Evolutionary conservation across 2,888 invertebrate species (phyloP), one percentile per base, ranked within the genome.

Genomic region (Petrophora chlorosata): DNA sequence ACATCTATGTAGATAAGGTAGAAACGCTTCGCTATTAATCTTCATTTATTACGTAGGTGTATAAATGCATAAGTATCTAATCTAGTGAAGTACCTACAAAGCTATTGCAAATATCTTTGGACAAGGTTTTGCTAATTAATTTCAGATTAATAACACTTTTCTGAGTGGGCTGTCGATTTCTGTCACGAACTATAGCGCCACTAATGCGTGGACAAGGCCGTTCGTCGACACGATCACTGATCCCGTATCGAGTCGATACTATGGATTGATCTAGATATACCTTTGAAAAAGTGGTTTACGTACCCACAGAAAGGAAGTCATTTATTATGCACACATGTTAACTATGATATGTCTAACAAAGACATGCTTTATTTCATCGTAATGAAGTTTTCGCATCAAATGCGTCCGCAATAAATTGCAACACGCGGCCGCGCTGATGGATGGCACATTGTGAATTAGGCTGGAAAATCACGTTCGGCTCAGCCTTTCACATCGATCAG

Each of bases 401-500:
- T 59, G 57, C 56, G 58, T 65, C 70, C 61, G 77, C 75, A 77
- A 77, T 71, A 66, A 71, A 73, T 80, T 78, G 72, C 79, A 69
- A 70, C 73, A 78, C 55, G 59, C 62, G 67, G 51, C 53, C 56
- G 51, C 49, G 44, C 42, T 53, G 64, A 62, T 63, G 61, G 69
- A 73, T 70, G 65, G 66, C 66, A 65, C 73, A 65, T 61, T 72
- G 79, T 70, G 77, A 83, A 85, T 76, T 79, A 76, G 85, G 80
- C 68, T 73, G 85, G 81, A 85, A 85, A 85, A 79, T 78, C 65
- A 67, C 68, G 72, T 67, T 68, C 71, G 70, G 61, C 66, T 65
- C 62, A 67, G 74, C 78, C 82, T 83, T 85, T 85, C 82, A 86
- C 76, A 79, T 77, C 67, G 63, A 67, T 67, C 65, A 58, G 61